These are phyloP conservation scores for Tachysurus fulvidraco DNA, from an alignment of 2,113 vertebrate species.

Conservation along the genomic window DNA sequence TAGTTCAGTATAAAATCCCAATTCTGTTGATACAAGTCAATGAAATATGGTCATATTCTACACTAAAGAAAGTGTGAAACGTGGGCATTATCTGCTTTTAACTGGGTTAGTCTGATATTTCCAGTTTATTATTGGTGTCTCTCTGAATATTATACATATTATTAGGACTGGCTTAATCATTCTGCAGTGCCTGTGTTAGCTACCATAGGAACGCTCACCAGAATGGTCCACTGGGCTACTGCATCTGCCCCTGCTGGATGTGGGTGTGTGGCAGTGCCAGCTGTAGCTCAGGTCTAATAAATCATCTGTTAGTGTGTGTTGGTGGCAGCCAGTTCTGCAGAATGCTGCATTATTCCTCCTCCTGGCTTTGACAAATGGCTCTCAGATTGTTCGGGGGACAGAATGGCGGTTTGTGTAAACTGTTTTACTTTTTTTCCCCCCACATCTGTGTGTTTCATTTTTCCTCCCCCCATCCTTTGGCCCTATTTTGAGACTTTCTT, in stretches of 20 bases:
- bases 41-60: not conserved
- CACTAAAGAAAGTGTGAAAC: not conserved
- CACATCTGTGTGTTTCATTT: constrained; percentile 14
- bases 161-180: not conserved
- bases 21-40: no score
- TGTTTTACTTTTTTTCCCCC: constrained; percentile 30
- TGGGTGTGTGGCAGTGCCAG: constrained; percentile 33
- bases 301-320: constrained; percentile 26
- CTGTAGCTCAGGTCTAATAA: constrained; percentile 41
- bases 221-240: constrained; percentile 26
- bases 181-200: not conserved
- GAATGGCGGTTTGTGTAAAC: constrained; percentile 51
- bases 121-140: not conserved
- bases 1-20: no score
- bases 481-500: constrained; percentile 5
- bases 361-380: constrained; percentile 57
- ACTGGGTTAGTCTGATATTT: not conserved
- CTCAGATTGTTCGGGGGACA: constrained; percentile 53
- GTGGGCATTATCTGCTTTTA: not conserved
- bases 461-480: not conserved
- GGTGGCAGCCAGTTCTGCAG: constrained; percentile 15
- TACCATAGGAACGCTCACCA: constrained; percentile 11
- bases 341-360: constrained; percentile 43
- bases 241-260: constrained; percentile 31
- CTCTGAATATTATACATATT: not conserved